Base-by-base conservation (phyloP, 35 echinoderm and acorn worm genomes). In the Anneissia japonica region DNA sequence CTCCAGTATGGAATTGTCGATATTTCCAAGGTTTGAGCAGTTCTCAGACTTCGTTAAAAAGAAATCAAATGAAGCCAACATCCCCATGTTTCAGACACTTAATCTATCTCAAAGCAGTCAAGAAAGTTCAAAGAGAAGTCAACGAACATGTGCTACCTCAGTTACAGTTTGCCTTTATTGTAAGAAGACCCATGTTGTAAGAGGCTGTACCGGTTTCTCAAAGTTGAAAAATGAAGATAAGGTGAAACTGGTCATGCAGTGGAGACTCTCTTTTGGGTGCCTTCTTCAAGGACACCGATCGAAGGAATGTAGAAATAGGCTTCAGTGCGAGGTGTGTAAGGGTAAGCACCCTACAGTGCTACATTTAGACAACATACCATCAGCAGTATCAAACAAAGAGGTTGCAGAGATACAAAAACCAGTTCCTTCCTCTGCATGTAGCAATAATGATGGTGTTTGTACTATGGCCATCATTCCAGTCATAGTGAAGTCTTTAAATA, bases 391-490 rank as follows among this genome's bases (percentile, higher is more conserved):
- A 16, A 23, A 9, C 19, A 26, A 64, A 12, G 19, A 9, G 26
- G 51, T 26, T 16, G 19, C 11, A 12, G 51, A 9, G 19, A 26
- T 64, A 26, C 11, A 23, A 23, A 9, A 64, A 64, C 51, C 51
- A 64, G 21, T 9, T 64, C 51, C 51, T 12, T 64, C 39, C 2
- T 31, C 39, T 3, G 80, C 37, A 14, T 82, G 35, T 19, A 46
- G 4, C 14, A 38, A 82, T 46, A 37, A 79, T 37, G 82, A 84
- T 56, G 82, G 88, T 21, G 35, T 84, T 73, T 80, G 82, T 55
- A 90, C 82, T 31, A 84, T 84, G 39, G 82, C 88, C 17, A 84
- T 90, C 7, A 85, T 90, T 7, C 76, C 88, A n/a, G 88, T 90
- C 21, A 34, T 84, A 0, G 76, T 90, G 19, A 90, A 80, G 43